Evolutionary conservation across 2,797 vertebrate genomes (phyloP), one percentile per base, ranked within the genome.

Genomic region (Tapirus indicus): DNA sequence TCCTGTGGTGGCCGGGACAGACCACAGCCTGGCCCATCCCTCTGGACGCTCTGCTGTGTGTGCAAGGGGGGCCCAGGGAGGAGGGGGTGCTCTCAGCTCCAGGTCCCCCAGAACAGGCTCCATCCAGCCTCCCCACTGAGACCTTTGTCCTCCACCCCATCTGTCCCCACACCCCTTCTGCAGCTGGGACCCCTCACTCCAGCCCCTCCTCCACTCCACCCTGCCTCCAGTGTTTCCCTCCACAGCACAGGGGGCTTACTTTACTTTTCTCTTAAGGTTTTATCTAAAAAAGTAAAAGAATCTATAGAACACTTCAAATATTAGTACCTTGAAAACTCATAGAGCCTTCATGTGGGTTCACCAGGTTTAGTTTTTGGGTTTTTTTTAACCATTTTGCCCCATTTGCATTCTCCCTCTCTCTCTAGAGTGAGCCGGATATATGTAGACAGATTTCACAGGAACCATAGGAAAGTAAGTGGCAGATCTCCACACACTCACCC

Each of bases 301-400:
- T 64, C 58, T 75, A n/a, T 35, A 79, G 60, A 77, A 82, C 95
- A 89, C 7, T 54, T 80, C 21, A 89, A 86, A 91, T n/a, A 25
- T 35, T 16, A 41, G 41, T 60, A 23, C 32, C 2, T 1, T 32
- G 29, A 38, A 77, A n/a, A 94, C 44, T 66, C 11, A 60, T 16
- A 32, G 21, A 25, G 27, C 10, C 13, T 68, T 72, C 64, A 77
- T 44, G 56, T 62, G 41, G 20, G 20, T 18, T 92, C 38, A 7
- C 58, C 23, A 2, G 10, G 18, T 23, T 0, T 71, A 12, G 11
- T 58, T 6, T 9, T 29, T 21, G 5, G 16, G 44, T 60, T 78
- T 69, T 27, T 62, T 56, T 75, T 85, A 52, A 32, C 27, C 35
- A 32, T 82, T n/a, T 83, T 74, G 86, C 38, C 29, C 8, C 25